phyloP scores from a whole-genome alignment of 2,888 invertebrate genomes.

The Noctuana brunneofusca region DNA sequence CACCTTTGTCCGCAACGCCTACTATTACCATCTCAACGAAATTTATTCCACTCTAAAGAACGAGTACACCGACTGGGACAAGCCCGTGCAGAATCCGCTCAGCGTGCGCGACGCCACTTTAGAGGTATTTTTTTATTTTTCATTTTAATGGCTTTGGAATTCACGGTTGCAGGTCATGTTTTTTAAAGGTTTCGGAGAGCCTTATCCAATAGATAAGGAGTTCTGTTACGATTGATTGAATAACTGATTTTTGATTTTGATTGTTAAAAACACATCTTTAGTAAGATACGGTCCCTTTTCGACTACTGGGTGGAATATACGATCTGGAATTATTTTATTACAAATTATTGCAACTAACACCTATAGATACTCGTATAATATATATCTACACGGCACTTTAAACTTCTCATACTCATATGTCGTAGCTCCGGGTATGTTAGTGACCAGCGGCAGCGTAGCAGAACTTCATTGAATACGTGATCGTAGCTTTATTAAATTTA shows the following conservation, averaged over 20 bases:
- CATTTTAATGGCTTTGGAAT: background rate
- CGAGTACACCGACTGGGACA: conserved; percentile 98
- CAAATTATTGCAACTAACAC: too few relatives aligned
- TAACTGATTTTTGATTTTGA: too few relatives aligned
- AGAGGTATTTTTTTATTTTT: conserved; percentile 73
- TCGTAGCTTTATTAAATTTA: conserved; percentile 13
- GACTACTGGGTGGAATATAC: too few relatives aligned
- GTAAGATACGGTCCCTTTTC: too few relatives aligned
- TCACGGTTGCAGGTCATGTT: background rate
- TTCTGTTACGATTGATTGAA: too few relatives aligned
- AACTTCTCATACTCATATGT: too few relatives aligned
- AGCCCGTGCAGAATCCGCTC: conserved; percentile 92
- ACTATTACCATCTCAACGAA: conserved; percentile 97
- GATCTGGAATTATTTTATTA: too few relatives aligned
- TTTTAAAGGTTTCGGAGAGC: too few relatives aligned
- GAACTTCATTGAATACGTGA: conserved; percentile 19
- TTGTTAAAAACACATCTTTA: too few relatives aligned
- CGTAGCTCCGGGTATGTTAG: background rate
- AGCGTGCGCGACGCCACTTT: conserved; percentile 93
- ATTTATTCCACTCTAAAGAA: conserved; percentile 96
- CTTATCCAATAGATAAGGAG: too few relatives aligned
- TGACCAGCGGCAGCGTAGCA: background rate
- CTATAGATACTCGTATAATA: too few relatives aligned
- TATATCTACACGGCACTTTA: too few relatives aligned
- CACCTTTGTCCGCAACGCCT: conserved; percentile 96